Conservation (phyloP, 2,888 invertebrate species). For the Metallyticus violacea region DNA sequence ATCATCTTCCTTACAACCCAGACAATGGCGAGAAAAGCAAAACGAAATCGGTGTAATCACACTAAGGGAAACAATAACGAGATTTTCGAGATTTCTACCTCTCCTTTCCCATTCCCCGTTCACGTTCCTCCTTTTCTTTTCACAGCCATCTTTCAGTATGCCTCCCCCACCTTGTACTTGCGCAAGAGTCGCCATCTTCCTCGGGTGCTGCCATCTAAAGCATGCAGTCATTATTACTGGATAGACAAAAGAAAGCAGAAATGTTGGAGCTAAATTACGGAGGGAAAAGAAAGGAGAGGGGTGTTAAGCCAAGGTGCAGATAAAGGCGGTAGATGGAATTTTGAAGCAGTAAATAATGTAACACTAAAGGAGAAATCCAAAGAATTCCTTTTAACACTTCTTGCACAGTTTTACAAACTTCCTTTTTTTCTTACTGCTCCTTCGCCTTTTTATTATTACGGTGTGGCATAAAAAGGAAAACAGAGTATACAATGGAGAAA, state of each 20-base stretch:
- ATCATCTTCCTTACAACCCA: conserved; percentile 1
- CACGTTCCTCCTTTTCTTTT: background rate
- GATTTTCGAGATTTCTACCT: conserved; percentile 13
- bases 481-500: background rate
- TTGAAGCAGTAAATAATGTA: background rate
- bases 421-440: background rate
- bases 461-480: background rate
- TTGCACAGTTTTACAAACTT: background rate
- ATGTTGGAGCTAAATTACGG: conserved; percentile 1
- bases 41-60: conserved; percentile 17
- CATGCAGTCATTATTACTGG: conserved; percentile 10
- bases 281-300: background rate
- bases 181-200: background rate
- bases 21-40: conserved; percentile 2
- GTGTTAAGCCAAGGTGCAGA: background rate
- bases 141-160: conserved; percentile 7
- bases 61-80: conserved; percentile 15
- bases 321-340: background rate
- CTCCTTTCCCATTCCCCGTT: background rate
- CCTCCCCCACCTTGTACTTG: background rate
- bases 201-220: conserved; percentile 5
- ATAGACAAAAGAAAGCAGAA: conserved; percentile 9
- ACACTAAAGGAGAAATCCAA: background rate
- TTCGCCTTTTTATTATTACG: background rate
- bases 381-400: background rate